Evolutionary conservation across 2,888 invertebrate genomes (phyloP), one percentile per base, ranked within the genome.

Genomic region (Eristalinus aeneus): DNA sequence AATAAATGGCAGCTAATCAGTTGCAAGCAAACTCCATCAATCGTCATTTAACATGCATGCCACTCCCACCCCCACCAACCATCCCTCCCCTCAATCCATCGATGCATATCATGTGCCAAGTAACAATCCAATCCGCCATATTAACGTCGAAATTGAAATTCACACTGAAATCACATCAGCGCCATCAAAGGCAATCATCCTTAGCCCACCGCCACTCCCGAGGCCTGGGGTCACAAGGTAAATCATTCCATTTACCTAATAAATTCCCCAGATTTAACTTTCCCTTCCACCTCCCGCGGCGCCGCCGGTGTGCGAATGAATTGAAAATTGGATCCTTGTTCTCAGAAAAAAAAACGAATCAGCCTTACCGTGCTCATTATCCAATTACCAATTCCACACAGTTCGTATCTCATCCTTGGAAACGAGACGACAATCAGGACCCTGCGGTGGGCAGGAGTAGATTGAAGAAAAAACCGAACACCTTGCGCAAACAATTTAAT

Each of bases 401-500:
- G 68, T 71, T 81, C 77, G 74, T 74, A 64, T 65, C 77, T 67
- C 78, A 82, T 78, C 77, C 60, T 20, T 16, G 16, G 46, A 5
- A 46, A n/a, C 1, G 27, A 27, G 27, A 27, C 27, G 46, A 8
- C 16, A 46, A 46, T 46, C 46, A 46, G 46, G 46, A 46, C 46
- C 16, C 6, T 16, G 16, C 46, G 46, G 16, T 46, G 16, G 16
- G 31, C 12, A 67, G 11, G 78, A 31, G 11, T 20, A 63, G 67
- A 72, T 1, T 27, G 39, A 27, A 39, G 27, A 67, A 71, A 27
- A 80, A 83, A 53, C 27, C 72, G 39, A 71, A 74, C 76, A 81
- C 82, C 77, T 82, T 78, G 53, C 82, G 71, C 69, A 86, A 86
- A 86, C 77, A 77, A 82, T 86, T 80, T 80, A 80, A 80, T 80